Evolutionary conservation across 2,113 vertebrate species (phyloP).

Genomic region (Eonycteris spelaea): DNA sequence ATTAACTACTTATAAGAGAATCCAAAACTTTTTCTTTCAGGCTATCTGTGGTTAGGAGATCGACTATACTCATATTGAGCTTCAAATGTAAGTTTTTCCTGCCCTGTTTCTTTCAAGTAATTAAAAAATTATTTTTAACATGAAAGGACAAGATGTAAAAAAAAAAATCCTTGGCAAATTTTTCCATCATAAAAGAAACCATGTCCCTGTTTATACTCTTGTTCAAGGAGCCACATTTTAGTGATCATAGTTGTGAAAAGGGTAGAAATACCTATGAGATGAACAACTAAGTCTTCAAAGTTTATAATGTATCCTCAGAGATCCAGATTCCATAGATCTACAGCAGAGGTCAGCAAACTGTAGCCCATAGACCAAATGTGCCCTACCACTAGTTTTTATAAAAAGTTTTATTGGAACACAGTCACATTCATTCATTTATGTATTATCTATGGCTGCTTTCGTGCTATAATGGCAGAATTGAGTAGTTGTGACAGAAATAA

Average conservation of each 20-base stretch:
- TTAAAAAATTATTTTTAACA: not conserved
- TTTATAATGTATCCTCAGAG: not conserved
- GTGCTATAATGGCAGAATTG: not conserved
- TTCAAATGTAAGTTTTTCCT: conserved; percentile 14
- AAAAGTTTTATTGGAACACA: not conserved
- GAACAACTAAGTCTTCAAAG: not conserved
- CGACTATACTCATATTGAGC: not conserved
- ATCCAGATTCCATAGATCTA: not conserved
- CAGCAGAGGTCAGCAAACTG: conserved; percentile 8
- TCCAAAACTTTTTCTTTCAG: not conserved
- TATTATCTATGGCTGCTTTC: not conserved
- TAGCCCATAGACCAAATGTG: not conserved
- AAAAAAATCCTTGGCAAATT: not conserved
- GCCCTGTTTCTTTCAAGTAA: not conserved
- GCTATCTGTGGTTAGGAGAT: not conserved
- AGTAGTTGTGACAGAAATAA: not conserved
- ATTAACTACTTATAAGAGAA: conserved; percentile 24
- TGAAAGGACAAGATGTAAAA: not conserved
- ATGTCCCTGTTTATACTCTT: not conserved
- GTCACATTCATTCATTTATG: not conserved
- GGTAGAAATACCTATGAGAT: not conserved
- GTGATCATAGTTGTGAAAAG: not conserved
- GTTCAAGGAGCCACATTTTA: not conserved
- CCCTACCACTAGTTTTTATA: not conserved
- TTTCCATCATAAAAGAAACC: conserved; percentile 5